Evolutionary conservation across 1,140 invertebrate genomes (phyloP).

Genomic region (Melipona quadrifasciata): DNA sequence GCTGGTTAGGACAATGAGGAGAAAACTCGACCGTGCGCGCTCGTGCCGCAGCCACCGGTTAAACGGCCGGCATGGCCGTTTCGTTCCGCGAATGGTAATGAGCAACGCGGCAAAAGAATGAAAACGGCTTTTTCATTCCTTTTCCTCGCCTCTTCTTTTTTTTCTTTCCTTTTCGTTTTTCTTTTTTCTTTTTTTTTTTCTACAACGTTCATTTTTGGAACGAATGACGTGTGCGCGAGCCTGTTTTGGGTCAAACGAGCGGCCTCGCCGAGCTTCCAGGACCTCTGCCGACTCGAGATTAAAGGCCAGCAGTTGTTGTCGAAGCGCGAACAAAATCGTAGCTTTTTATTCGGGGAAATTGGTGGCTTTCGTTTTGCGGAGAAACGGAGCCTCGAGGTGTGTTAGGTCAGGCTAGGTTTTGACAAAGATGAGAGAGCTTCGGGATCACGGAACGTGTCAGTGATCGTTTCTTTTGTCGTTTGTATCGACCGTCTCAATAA

Average conservation of each 20-base stretch:
- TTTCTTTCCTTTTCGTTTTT: not conserved
- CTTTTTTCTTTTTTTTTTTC: not conserved
- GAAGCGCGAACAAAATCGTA: not conserved
- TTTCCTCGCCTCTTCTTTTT: too few species aligned
- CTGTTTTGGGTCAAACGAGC: conserved; percentile 9
- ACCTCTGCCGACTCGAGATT: not conserved
- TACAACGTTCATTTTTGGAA: conserved; percentile 1
- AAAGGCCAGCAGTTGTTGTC: not conserved
- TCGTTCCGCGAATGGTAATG: conserved; percentile 40
- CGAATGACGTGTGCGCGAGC: conserved; percentile 6
- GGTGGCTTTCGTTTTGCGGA: not conserved
- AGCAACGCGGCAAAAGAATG: conserved; percentile 18
- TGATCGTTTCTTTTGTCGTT: too few species aligned
- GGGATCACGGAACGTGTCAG: too few species aligned
- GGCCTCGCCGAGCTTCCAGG: not conserved
- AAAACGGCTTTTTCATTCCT: not conserved
- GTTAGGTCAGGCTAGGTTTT: rapidly evolving
- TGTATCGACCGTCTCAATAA: too few species aligned
- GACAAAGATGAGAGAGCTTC: not conserved
- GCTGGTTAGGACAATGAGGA: conserved; percentile 30
- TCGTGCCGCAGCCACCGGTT: not conserved
- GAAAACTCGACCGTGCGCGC: conserved; percentile 5
- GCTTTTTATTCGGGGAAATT: not conserved
- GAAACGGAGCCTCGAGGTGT: not conserved
- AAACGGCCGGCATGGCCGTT: conserved; percentile 22